phyloP scores from a whole-genome alignment of 2,113 vertebrate species.

The Himantopus leucocephalus region DNA sequence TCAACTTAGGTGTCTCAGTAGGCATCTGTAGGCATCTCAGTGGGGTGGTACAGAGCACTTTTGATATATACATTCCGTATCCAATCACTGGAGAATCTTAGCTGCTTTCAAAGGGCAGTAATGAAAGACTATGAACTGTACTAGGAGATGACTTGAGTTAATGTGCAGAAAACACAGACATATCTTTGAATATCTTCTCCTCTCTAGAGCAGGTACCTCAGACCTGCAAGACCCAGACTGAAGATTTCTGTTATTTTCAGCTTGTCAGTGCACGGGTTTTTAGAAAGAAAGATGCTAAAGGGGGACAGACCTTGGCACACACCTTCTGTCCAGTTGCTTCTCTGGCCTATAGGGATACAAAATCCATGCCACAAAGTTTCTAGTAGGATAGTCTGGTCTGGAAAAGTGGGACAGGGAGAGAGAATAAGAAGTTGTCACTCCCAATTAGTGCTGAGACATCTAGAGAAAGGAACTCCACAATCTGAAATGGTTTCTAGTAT shows the following conservation, averaged over 20 bases:
- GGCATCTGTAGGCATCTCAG: not conserved
- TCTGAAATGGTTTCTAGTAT: not conserved
- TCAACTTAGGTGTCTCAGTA: not conserved
- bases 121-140: not conserved
- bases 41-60: not conserved
- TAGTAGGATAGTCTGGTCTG: not conserved
- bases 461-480: not conserved
- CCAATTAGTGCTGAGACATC: not conserved
- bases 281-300: not conserved
- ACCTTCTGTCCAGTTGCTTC: not conserved
- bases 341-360: not conserved
- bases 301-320: accelerated
- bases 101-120: not conserved
- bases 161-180: not conserved
- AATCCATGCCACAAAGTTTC: not conserved
- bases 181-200: not conserved
- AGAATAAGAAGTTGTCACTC: not conserved
- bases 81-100: not conserved
- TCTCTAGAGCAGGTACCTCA: not conserved
- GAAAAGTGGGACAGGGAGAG: not conserved
- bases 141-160: not conserved
- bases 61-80: not conserved
- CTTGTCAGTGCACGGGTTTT: not conserved
- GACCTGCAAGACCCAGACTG: not conserved
- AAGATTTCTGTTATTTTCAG: not conserved